Conservation (phyloP, 2,113 vertebrate genomes). For the Desmodus rotundus region DNA sequence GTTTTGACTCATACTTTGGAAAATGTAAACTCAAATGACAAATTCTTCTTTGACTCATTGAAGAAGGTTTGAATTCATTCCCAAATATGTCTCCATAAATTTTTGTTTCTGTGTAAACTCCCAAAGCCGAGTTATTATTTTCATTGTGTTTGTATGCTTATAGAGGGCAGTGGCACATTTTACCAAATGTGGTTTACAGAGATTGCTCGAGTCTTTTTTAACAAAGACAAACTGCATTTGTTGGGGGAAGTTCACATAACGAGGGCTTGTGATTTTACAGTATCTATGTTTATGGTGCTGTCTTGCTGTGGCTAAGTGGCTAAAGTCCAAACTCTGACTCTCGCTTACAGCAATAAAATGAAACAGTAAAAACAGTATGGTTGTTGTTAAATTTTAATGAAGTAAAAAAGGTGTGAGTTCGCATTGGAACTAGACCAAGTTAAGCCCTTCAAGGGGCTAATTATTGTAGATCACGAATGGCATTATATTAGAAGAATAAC, state of each 20-base stretch:
- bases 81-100: not conserved
- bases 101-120: not conserved
- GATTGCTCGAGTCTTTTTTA: not conserved
- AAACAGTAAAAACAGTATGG: not conserved
- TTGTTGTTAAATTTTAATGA: not conserved
- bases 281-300: not conserved
- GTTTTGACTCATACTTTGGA: not conserved
- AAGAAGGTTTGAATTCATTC: not conserved
- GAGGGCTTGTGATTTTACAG: not conserved
- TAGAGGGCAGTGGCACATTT: not conserved
- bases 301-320: not conserved
- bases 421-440: not conserved
- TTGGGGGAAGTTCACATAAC: not conserved
- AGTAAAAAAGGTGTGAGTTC: not conserved
- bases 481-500: not conserved
- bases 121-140: not conserved
- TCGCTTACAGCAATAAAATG: not conserved
- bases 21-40: not conserved
- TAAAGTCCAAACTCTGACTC: not conserved
- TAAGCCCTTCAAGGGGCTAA: not conserved
- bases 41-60: not conserved
- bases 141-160: not conserved
- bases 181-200: not conserved
- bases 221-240: not conserved
- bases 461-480: not conserved